These are phyloP conservation scores for Danio albolineatus DNA, from an alignment of 2,797 vertebrate species.

Conservation along the genomic window DNA sequence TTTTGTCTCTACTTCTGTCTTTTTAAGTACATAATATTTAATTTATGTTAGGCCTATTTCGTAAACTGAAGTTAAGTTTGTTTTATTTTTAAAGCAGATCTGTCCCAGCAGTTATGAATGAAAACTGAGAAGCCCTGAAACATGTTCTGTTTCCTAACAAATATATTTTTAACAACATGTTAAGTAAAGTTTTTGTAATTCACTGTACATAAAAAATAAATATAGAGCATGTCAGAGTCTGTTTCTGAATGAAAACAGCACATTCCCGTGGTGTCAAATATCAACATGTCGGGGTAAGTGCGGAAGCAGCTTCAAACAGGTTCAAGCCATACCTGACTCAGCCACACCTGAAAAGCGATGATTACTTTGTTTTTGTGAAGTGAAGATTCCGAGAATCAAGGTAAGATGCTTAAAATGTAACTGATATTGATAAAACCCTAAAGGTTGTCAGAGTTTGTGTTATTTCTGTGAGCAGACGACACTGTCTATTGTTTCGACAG, in stretches of 20 bases:
- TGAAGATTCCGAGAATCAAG: slow-evolving; percentile 4
- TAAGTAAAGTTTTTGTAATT: too few relatives aligned
- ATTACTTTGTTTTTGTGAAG: not conserved
- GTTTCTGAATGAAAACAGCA: not conserved
- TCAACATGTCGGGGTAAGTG: slow-evolving; percentile 18
- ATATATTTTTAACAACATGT: too few relatives aligned
- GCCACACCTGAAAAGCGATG: not conserved
- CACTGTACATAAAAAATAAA: too few relatives aligned
- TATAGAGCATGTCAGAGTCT: too few relatives aligned
- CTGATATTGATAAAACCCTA: not conserved
- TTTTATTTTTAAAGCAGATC: too few relatives aligned
- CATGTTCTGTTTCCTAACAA: too few relatives aligned
- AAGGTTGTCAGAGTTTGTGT: not conserved
- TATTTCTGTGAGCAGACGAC: not conserved
- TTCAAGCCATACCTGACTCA: not conserved
- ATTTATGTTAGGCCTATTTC: too few relatives aligned
- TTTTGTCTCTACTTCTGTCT: too few relatives aligned
- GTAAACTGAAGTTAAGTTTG: too few relatives aligned
- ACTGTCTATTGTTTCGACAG: not conserved
- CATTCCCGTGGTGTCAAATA: slow-evolving; percentile 41
- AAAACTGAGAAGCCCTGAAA: too few relatives aligned
- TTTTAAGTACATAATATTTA: too few relatives aligned
- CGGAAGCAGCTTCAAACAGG: slow-evolving; percentile 36
- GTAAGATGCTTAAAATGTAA: slow-evolving; percentile 7
- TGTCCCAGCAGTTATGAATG: too few relatives aligned